Percentiles rank a stretch among this genome's conserved stretches.
Conservation (phyloP, 2,113 vertebrate species). For the Geococcyx californianus region DNA sequence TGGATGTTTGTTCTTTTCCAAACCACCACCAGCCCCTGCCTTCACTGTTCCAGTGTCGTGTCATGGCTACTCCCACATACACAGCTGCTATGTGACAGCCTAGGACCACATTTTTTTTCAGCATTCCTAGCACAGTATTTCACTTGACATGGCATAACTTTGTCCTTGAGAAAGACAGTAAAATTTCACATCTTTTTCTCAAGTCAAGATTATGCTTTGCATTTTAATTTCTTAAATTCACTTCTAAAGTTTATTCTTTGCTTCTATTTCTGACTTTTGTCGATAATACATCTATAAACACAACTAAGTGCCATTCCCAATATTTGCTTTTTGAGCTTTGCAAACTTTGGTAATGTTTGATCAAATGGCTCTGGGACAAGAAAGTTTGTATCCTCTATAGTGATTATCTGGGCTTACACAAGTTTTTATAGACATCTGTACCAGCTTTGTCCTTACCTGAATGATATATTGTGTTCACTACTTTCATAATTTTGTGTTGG, state of each 20-base stretch:
- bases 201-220: neutral
- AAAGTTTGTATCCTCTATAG: neutral
- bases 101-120: neutral
- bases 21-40: neutral
- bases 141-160: neutral
- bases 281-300: neutral
- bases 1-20: neutral
- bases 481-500: neutral
- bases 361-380: neutral
- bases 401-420: neutral
- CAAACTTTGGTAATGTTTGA: neutral
- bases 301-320: neutral
- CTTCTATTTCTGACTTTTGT: neutral
- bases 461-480: neutral
- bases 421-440: accelerated
- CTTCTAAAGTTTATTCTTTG: neutral
- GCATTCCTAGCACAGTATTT: neutral
- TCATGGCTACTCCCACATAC: neutral
- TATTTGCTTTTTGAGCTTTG: neutral
- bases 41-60: neutral
- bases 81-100: neutral
- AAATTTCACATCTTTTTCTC: neutral
- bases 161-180: neutral
- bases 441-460: neutral
- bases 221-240: neutral